Evolutionary conservation across 2,888 invertebrate species (phyloP), one percentile per base, ranked within the genome.

Genomic region (Papilio gigon): DNA sequence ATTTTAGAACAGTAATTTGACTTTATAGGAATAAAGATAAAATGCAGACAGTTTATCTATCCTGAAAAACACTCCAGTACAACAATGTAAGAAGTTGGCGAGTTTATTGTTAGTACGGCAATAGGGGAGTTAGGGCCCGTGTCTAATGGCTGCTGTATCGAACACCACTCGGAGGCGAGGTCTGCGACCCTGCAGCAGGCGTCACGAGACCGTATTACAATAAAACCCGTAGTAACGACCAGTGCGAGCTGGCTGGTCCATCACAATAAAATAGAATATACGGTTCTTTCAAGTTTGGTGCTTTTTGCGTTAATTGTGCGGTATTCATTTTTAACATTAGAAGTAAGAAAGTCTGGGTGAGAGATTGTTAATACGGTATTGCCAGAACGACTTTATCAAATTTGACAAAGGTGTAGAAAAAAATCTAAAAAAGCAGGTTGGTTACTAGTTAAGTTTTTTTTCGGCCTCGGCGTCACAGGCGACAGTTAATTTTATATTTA

Each of bases 41-140:
- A 50, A 25, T 50, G 25, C 25, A 25, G 50, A 25, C 25, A 9
- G 30, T 53, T 12, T 4, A 12, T 50, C 14, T 35, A 20, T 58
- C 11, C 20, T 11, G 4, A 17, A 33, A n/a, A 59, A 35, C 25
- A 50, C 25, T 14, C 25, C 14, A 59, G 20, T 0, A 30, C 33
- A 58, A 58, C 11, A 35, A 59, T 22, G 30, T 59, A 59, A 59
- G 20, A 58, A 58, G 58, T 59, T 59, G 3, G 17, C 6, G 33
- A 17, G 33, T 17, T 59, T 35, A 59, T 35, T 59, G 58, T 59
- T 59, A 59, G 20, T 17, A 35, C 6, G 22, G 58, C 58, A 22
- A 59, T 59, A 59, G 11, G 20, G 33, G 22, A 59, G 58, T 59
- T 59, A 59, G 35, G 58, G 58, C 12, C 58, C 58, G 58, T 59